phyloP scores from a whole-genome alignment of 2,113 vertebrate species.

The Nyctereutes procyonoides region DNA sequence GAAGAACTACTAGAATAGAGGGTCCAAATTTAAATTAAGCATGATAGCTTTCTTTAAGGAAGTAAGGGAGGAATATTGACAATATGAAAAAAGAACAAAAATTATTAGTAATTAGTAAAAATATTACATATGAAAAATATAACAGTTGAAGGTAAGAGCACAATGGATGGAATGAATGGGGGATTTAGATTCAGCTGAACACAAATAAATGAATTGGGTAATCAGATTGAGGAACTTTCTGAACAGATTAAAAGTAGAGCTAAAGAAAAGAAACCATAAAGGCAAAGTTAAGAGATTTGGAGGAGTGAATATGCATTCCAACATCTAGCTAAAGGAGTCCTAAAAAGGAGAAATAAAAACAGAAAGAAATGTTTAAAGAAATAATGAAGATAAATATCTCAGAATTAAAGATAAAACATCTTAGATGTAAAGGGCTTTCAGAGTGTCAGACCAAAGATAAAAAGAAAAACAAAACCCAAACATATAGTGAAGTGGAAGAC shows the following conservation, averaged over 20 bases:
- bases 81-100: neutral
- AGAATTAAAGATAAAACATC: neutral
- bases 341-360: neutral
- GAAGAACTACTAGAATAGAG: neutral
- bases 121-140: neutral
- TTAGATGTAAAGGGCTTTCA: neutral
- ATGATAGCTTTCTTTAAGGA: neutral
- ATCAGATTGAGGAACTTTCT: neutral
- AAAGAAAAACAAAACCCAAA: neutral
- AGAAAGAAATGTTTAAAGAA: conserved; percentile 5
- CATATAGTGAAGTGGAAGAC: neutral
- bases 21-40: neutral
- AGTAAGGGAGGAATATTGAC: neutral
- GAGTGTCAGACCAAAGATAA: neutral
- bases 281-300: neutral
- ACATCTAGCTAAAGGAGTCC: neutral
- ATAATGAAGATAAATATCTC: neutral
- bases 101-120: neutral
- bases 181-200: neutral
- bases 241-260: neutral
- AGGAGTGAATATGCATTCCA: neutral
- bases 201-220: neutral
- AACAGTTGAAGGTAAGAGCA: neutral
- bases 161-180: neutral
- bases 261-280: neutral